phyloP scores from a whole-genome alignment of 2,797 vertebrate genomes.

The Notolepis coatsorum region DNA sequence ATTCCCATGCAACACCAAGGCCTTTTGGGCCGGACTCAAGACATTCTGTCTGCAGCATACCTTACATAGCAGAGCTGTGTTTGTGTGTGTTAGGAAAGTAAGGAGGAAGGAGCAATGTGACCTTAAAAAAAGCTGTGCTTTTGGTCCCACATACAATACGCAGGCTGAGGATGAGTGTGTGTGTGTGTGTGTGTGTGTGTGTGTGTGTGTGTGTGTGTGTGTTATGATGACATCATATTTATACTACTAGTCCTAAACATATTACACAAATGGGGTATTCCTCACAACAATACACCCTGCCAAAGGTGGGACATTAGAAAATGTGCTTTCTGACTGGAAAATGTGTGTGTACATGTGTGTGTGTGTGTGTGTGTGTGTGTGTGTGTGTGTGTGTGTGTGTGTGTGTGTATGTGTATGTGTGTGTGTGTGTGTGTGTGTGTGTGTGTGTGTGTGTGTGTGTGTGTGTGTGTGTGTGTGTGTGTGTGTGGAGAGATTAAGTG shows the following conservation, averaged over 20 bases:
- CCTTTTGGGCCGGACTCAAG: constrained; percentile 1
- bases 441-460: constrained; percentile 22
- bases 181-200: constrained; percentile 5
- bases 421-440: constrained; percentile 10
- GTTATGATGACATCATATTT: background rate
- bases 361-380: background rate
- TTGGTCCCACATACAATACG: too few relatives aligned
- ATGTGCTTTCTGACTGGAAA: constrained; percentile 75
- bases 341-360: constrained; percentile 11
- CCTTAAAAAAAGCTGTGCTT: too few relatives aligned
- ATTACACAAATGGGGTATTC: constrained; percentile 45
- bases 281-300: constrained; percentile 68
- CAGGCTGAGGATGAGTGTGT: too few relatives aligned
- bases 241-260: constrained; percentile 23
- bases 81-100: too few relatives aligned
- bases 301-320: constrained; percentile 74
- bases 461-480: background rate
- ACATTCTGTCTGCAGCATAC: constrained; percentile 12
- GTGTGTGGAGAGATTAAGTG: constrained; percentile 20
- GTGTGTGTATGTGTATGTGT: background rate
- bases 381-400: background rate
- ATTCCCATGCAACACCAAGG: constrained; percentile 7
- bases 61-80: background rate
- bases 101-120: too few relatives aligned
- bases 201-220: constrained; percentile 21